Conservation (phyloP, 30 jellyfish, hydroid and myxozoan genomes). For the Pseudorhiza aurosa region DNA sequence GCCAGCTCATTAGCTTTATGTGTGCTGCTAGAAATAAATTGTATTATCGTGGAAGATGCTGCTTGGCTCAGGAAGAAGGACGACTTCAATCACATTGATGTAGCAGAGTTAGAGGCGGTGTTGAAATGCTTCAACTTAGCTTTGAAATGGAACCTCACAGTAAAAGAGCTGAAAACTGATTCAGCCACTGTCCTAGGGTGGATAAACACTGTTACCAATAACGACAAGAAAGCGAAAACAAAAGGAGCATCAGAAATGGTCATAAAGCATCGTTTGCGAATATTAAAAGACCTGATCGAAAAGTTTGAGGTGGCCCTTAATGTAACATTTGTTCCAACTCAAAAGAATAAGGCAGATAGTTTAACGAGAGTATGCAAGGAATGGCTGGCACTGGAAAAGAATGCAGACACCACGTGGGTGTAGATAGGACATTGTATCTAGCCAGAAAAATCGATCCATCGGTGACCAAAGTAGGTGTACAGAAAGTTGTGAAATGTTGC, state of each 20-base stretch:
- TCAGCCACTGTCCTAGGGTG: constrained; percentile 31
- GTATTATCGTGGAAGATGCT: constrained; percentile 48
- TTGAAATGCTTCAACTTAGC: constrained; percentile 40
- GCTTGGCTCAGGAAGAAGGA: constrained; percentile 49
- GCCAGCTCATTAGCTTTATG: constrained; percentile 49
- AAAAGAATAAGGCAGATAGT: constrained; percentile 36
- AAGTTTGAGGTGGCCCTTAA: neutral
- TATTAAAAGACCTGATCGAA: neutral
- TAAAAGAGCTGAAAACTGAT: constrained; percentile 12
- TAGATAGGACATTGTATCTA: constrained; percentile 21
- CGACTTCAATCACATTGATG: constrained; percentile 26
- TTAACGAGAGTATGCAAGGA: constrained; percentile 30
- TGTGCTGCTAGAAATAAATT: constrained; percentile 25
- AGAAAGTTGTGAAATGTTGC: constrained; percentile 11
- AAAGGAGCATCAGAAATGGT: constrained; percentile 24
- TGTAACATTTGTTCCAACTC: constrained; percentile 17
- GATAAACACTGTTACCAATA: neutral
- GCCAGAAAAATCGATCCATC: constrained; percentile 4
- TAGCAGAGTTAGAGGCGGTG: constrained; percentile 44
- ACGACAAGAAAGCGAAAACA: neutral
- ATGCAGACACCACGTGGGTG: constrained; percentile 34
- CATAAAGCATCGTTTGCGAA: neutral
- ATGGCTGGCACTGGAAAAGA: constrained; percentile 6
- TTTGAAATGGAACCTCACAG: constrained; percentile 9
- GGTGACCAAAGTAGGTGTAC: constrained; percentile 34